phyloP scores from a whole-genome alignment of 2,888 invertebrate species.

The Heteromurus nitidus region DNA sequence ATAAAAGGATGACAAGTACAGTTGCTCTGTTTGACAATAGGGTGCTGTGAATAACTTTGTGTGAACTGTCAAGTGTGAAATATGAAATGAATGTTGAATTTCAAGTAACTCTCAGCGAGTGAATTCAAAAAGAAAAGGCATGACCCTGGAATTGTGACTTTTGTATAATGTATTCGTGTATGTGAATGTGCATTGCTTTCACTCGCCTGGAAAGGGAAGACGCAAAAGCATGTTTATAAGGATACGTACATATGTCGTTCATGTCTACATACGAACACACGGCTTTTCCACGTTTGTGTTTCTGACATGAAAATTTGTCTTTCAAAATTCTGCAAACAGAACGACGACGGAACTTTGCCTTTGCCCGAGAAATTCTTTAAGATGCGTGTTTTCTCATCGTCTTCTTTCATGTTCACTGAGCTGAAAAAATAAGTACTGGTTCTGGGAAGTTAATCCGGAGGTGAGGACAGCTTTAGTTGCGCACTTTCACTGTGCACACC shows the following conservation, averaged over 20 bases:
- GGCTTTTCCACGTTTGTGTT: constrained; percentile 38
- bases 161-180: constrained; percentile 17
- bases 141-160: constrained; percentile 51
- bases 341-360: constrained; percentile 33
- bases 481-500: too few species aligned
- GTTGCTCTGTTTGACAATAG: constrained; percentile 58
- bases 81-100: constrained; percentile 67
- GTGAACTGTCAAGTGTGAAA: constrained; percentile 68
- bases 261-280: not conserved
- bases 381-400: constrained; percentile 48
- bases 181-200: not conserved
- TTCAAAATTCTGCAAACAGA: constrained; percentile 45
- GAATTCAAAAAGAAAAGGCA: constrained; percentile 56
- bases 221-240: not conserved
- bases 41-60: constrained; percentile 63
- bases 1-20: constrained; percentile 39
- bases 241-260: not conserved
- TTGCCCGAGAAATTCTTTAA: constrained; percentile 41
- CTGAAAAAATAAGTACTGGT: constrained; percentile 58
- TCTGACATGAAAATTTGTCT: constrained; percentile 58
- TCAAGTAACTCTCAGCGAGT: constrained; percentile 41
- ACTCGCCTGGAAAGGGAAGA: not conserved
- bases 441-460: constrained; percentile 53
- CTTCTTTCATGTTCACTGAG: constrained; percentile 57
- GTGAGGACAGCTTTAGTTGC: constrained; percentile 43